A percentile compares a stretch with the other conserved stretches of the same genome.
Evolutionary conservation across 2,888 invertebrate species (phyloP).

Genomic region (Stegana nigrithorax): DNA sequence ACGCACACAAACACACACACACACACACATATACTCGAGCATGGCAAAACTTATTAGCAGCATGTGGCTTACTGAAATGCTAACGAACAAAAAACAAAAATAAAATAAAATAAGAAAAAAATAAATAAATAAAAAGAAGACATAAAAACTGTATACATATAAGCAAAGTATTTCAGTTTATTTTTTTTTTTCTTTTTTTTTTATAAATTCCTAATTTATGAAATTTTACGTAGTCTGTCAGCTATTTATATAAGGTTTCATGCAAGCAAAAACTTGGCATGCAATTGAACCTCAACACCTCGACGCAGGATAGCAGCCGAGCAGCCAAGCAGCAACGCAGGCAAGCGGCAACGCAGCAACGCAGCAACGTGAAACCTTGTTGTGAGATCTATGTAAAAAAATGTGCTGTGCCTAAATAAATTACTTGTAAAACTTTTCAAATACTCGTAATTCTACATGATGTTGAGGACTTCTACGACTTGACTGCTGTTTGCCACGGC

Average conservation of each 20-base stretch:
- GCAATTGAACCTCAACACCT: constrained; percentile 21
- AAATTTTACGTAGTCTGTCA: constrained; percentile 56
- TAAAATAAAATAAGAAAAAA: not conserved
- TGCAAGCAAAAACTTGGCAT: constrained; percentile 45
- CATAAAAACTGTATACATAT: too few species aligned
- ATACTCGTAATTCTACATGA: constrained; percentile 61
- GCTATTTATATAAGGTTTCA: constrained; percentile 58
- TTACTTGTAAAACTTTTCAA: constrained; percentile 60
- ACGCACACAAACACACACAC: constrained; percentile 33
- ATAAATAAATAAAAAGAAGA: too few species aligned
- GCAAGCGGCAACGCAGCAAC: not conserved
- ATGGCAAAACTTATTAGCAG: constrained; percentile 13
- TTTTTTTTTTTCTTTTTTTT: constrained; percentile 34
- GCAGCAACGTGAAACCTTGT: not conserved
- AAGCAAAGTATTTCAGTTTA: too few species aligned
- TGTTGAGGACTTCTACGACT: constrained; percentile 60
- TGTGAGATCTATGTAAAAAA: constrained; percentile 8
- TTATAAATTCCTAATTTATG: constrained; percentile 60
- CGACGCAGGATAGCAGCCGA: not conserved
- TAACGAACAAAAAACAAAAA: too few species aligned
- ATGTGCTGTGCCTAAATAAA: constrained; percentile 54
- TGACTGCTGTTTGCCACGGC: constrained; percentile 44
- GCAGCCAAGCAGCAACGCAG: not conserved
- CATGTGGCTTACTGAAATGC: too few species aligned
- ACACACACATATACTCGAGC: constrained; percentile 15